These are phyloP conservation scores for Atherinomorus stipes DNA, from an alignment of 2,113 vertebrate genomes.

Conservation along the genomic window DNA sequence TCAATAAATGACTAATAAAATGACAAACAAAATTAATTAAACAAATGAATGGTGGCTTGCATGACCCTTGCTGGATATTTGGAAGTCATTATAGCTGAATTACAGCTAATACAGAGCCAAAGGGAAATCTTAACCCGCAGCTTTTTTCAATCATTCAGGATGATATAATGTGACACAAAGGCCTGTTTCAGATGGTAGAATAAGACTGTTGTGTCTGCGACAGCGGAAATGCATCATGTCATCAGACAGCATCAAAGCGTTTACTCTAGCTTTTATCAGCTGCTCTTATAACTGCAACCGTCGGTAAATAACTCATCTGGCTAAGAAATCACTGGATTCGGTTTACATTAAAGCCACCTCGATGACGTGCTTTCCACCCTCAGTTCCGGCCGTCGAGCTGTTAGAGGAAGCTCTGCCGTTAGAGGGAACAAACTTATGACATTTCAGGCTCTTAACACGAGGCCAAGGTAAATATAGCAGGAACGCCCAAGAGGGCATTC, in stretches of 20 bases:
- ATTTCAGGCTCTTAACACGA: constrained; percentile 42
- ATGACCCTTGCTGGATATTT: constrained; percentile 24
- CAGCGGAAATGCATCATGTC: constrained; percentile 61
- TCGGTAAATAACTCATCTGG: constrained; percentile 18
- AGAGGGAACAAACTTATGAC: constrained; percentile 20
- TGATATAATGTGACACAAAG: constrained; percentile 71
- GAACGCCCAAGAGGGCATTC: constrained; percentile 31
- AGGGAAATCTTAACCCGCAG: constrained; percentile 35
- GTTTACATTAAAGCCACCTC: constrained; percentile 8
- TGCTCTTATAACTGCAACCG: constrained; percentile 30
- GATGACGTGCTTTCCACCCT: constrained; percentile 10
- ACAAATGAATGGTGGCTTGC: background rate
- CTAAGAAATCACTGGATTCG: constrained; percentile 10
- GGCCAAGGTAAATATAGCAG: constrained; percentile 40
- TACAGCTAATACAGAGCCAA: constrained; percentile 16
- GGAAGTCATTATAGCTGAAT: constrained; percentile 29
- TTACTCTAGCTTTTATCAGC: constrained; percentile 41
- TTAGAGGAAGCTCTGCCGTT: constrained; percentile 4
- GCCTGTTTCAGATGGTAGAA: constrained; percentile 62
- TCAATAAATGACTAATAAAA: constrained; percentile 22
- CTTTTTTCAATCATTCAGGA: constrained; percentile 33
- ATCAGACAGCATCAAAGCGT: constrained; percentile 53
- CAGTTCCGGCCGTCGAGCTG: background rate
- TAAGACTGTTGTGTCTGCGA: constrained; percentile 61
- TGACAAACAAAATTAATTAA: constrained; percentile 7